Evolutionary conservation across 2,797 vertebrate genomes (phyloP), one percentile per base, ranked within the genome.

Genomic region (Lagocephalus sceleratus): DNA sequence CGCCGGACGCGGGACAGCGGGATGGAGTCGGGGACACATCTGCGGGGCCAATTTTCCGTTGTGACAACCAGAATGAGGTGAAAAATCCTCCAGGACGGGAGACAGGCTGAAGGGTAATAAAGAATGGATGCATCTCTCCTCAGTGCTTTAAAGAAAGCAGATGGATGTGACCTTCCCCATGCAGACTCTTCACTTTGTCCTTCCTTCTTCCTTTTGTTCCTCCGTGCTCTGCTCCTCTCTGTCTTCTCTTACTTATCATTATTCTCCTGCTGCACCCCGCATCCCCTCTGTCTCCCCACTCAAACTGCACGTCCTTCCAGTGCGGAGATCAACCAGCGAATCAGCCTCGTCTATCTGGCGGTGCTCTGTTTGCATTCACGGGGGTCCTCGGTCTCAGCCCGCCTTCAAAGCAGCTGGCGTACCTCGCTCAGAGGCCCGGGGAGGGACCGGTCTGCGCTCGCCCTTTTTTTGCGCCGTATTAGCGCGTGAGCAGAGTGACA

Each of bases 51-150:
- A 76, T 83, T 79, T 84, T 81, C 66, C 62, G 1, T 68, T 4
- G 23, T 79, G 82, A 84, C 83, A 84, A 72, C 57, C 51, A 56
- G 65, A 79, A 84, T 75, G 63, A 82, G 71, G 76, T 63, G 71
- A 78, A 79, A 69, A 77, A 81, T 77, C 73, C 70, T 72, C 68
- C 73, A 50, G 66, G 63, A 81, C 66, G 45, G 35, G 41, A 61
- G 66, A 57, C 60, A 64, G 65, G 68, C 68, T 73, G 65, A 45
- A 76, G 55, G 70, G 51, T 80, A 74, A 85, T 80, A 66, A 78
- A 78, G 69, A 74, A 73, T 67, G 67, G 75, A 75, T 62, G 47
- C 32, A 35, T 69, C 67, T 66, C 60, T 26, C 42, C 51, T 51
- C 44, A 43, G 52, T 52, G 57, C 57, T 57, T 66, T 58, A 50